These are phyloP conservation scores for Struthidea cinerea DNA, from an alignment of 2,113 vertebrate species.

Conservation along the genomic window DNA sequence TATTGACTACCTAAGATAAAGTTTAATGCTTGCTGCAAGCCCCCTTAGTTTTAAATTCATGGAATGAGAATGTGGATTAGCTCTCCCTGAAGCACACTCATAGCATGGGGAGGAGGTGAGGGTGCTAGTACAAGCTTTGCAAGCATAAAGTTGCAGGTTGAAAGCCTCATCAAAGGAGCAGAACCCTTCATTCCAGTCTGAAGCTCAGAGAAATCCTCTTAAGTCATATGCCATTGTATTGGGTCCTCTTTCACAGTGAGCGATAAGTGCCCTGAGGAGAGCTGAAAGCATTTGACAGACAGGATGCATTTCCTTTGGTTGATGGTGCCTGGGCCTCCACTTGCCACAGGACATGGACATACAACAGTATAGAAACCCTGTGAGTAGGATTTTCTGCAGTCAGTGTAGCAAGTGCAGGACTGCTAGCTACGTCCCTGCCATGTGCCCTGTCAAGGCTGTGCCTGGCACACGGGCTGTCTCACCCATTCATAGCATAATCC, in stretches of 20 bases:
- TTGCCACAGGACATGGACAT: neutral
- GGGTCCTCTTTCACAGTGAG: neutral
- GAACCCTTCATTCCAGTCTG: neutral
- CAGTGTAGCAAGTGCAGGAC: neutral
- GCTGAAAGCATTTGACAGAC: neutral
- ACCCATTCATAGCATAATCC: neutral
- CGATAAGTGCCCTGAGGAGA: neutral
- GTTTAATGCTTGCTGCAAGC: constrained; percentile 33
- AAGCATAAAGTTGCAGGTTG: neutral
- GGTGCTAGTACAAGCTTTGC: neutral
- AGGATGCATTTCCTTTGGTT: neutral
- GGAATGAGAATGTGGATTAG: constrained; percentile 37
- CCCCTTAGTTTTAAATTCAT: constrained; percentile 46
- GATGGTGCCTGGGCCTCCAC: neutral
- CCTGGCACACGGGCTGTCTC: neutral
- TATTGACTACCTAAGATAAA: constrained; percentile 59
- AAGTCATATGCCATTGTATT: neutral
- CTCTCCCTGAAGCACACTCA: neutral
- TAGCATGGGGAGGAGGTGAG: neutral
- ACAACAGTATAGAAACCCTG: neutral
- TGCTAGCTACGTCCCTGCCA: neutral
- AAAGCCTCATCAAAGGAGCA: constrained; percentile 17
- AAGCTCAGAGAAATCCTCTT: constrained; percentile 36
- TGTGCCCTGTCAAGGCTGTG: neutral
- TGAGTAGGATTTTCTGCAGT: neutral